phyloP scores from a whole-genome alignment of 2,888 invertebrate species.

The Azorinus chamasolen region DNA sequence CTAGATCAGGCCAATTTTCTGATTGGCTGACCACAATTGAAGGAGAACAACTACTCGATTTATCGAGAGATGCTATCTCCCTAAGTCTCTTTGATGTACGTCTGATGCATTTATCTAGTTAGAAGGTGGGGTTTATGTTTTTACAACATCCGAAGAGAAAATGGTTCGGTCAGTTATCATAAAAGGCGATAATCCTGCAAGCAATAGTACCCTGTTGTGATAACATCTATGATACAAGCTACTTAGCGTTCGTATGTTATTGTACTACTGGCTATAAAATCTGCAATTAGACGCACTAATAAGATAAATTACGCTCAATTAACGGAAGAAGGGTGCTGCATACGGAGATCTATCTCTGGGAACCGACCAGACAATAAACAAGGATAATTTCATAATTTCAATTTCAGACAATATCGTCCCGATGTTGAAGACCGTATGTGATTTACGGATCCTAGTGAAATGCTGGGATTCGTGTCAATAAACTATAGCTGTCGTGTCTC shows the following conservation, averaged over 20 bases:
- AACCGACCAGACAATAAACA: slow-evolving; percentile 11
- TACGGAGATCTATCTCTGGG: slow-evolving; percentile 14
- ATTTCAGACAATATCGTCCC: too few species aligned
- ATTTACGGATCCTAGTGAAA: too few species aligned
- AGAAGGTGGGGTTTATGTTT: slow-evolving; percentile 6
- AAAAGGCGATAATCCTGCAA: slow-evolving; percentile 11
- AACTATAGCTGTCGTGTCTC: too few species aligned
- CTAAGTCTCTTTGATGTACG: too few species aligned
- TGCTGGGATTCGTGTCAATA: too few species aligned
- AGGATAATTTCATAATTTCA: too few species aligned
- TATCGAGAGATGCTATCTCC: background rate
- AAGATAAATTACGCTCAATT: slow-evolving; percentile 24
- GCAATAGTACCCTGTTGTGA: background rate
- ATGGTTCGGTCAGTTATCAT: slow-evolving; percentile 14
- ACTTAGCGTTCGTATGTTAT: slow-evolving; percentile 54
- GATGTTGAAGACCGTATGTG: too few species aligned
- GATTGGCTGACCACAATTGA: slow-evolving; percentile 35
- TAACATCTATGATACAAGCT: slow-evolving; percentile 12
- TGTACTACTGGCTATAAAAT: slow-evolving; percentile 38
- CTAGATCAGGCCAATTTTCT: slow-evolving; percentile 36
- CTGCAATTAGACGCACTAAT: slow-evolving; percentile 25
- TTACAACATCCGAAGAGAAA: slow-evolving; percentile 10
- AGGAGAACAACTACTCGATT: slow-evolving; percentile 4
- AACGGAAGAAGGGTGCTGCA: slow-evolving; percentile 22
- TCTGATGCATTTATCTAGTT: too few species aligned